Percentiles rank a stretch among this genome's conserved stretches.
phyloP scores from a whole-genome alignment of 2,797 vertebrate genomes.

The Sebastes matsubarae region DNA sequence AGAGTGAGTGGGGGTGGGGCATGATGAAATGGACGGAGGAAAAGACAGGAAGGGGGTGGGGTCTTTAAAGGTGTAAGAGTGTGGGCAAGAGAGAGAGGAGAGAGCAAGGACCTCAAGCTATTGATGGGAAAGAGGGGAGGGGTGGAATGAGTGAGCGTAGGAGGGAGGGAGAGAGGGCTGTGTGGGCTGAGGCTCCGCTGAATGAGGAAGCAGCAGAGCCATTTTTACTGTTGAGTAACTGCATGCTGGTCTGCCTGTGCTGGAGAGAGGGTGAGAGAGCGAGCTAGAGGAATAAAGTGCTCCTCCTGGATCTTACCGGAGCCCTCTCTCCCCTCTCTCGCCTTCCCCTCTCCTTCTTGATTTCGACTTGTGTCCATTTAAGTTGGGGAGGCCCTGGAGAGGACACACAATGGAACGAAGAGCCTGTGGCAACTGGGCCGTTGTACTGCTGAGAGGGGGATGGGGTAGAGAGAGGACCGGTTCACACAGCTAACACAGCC shows the following conservation, averaged over 20 bases:
- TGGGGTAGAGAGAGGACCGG: slow-evolving; percentile 84
- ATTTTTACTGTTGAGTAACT: slow-evolving; percentile 87
- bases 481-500: slow-evolving; percentile 85
- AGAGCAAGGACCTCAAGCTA: slow-evolving; percentile 75
- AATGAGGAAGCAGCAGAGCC: slow-evolving; percentile 88
- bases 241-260: slow-evolving; percentile 73
- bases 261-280: slow-evolving; percentile 64
- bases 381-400: slow-evolving; percentile 72
- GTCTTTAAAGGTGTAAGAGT: slow-evolving; percentile 70
- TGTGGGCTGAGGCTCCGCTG: slow-evolving; percentile 81
- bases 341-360: slow-evolving; percentile 35
- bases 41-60: slow-evolving; percentile 75
- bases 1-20: slow-evolving; percentile 72
- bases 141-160: slow-evolving; percentile 63
- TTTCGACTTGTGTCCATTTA: slow-evolving; percentile 66
- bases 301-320: slow-evolving; percentile 59
- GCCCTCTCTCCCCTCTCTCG: slow-evolving; percentile 41
- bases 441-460: slow-evolving; percentile 85
- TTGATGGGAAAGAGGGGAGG: slow-evolving; percentile 77
- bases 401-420: slow-evolving; percentile 84
- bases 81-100: slow-evolving; percentile 52
- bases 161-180: slow-evolving; percentile 69
- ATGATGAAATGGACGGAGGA: slow-evolving; percentile 69
- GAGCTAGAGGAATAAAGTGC: slow-evolving; percentile 64
- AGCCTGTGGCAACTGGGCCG: slow-evolving; percentile 85